phyloP scores from a whole-genome alignment of 2,797 vertebrate genomes.

The Limnodromus scolopaceus region DNA sequence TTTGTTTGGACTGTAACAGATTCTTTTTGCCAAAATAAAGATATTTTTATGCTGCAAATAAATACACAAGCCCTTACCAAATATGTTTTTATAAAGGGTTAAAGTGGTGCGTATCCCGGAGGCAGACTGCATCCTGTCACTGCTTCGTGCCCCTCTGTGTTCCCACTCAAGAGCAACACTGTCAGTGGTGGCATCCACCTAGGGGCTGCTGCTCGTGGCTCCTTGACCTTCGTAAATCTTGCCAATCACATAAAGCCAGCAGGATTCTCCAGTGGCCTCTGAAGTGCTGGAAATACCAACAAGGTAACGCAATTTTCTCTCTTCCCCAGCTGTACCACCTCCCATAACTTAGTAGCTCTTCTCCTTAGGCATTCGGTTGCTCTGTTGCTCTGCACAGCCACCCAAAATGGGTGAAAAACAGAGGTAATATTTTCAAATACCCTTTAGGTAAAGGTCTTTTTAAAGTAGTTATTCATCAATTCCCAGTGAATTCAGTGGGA shows the following conservation, averaged over 20 bases:
- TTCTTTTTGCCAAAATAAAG: neutral
- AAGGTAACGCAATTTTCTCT: neutral
- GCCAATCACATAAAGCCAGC: neutral
- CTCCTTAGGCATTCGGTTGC: neutral
- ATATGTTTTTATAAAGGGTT: neutral
- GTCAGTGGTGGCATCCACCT: neutral
- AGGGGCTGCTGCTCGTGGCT: neutral
- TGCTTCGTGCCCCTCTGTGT: neutral
- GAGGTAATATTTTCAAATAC: neutral
- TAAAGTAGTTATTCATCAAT: neutral
- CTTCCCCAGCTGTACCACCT: neutral
- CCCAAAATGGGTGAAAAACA: neutral
- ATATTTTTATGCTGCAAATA: neutral
- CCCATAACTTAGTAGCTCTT: neutral
- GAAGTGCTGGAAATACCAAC: neutral
- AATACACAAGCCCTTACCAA: neutral
- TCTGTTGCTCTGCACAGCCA: neutral
- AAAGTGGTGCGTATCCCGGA: fast-evolving
- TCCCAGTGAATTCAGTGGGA: neutral
- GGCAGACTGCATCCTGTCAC: neutral
- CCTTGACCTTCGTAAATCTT: neutral
- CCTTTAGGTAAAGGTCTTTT: neutral
- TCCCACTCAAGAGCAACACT: neutral
- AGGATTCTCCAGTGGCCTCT: neutral
- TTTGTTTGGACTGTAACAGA: neutral